Conservation (phyloP, 2,113 vertebrate species). For the Stictonetta naevosa region DNA sequence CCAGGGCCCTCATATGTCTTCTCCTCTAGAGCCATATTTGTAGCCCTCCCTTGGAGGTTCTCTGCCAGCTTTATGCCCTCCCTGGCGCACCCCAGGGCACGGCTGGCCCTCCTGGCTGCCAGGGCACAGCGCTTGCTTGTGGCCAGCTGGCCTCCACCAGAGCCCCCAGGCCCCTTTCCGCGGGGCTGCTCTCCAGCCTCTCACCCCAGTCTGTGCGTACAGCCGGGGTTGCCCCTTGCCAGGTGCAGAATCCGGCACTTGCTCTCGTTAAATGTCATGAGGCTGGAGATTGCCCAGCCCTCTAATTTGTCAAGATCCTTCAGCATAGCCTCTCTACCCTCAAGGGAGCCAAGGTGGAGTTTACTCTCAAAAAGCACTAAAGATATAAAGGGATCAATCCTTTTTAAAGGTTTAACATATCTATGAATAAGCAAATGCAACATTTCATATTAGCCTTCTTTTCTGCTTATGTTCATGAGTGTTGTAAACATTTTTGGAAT, state of each 20-base stretch:
- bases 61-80: background rate
- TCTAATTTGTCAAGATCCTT: background rate
- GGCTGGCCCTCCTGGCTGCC: too few species aligned
- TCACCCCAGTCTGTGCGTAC: background rate
- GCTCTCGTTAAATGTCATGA: background rate
- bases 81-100: too few species aligned
- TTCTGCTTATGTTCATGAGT: background rate
- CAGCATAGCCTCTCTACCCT: background rate
- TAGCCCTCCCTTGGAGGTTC: background rate
- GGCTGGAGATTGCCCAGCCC: background rate
- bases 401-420: background rate
- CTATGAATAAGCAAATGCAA: rapidly evolving
- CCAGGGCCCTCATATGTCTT: background rate
- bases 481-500: background rate
- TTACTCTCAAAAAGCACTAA: background rate
- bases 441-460: background rate
- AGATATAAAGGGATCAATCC: background rate
- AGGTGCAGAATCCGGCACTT: background rate
- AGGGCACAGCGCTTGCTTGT: too few species aligned
- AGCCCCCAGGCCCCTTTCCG: too few species aligned
- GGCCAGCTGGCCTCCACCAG: too few species aligned
- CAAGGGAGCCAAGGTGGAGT: background rate
- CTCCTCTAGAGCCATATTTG: too few species aligned
- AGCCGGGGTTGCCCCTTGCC: background rate
- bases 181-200: background rate